A percentile compares a stretch with the other conserved stretches of the same genome.
These are phyloP conservation scores for Perccottus glenii DNA, from an alignment of 2,113 vertebrate genomes.

Conservation along the genomic window DNA sequence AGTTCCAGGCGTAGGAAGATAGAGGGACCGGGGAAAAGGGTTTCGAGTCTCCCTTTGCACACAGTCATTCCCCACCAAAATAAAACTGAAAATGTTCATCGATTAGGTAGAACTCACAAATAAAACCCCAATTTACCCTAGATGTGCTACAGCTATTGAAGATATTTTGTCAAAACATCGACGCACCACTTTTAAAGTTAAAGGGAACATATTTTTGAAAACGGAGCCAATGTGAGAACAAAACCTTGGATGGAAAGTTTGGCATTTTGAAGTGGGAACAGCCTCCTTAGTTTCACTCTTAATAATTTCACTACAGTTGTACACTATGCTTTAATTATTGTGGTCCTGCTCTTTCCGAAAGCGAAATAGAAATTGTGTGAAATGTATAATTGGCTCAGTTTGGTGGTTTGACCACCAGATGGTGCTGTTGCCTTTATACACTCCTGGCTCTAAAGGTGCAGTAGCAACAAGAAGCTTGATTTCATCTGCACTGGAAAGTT, in stretches of 20 bases:
- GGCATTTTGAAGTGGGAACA: conserved; percentile 39
- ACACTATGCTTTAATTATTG: conserved; percentile 57
- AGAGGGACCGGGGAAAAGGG: conserved; percentile 35
- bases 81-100: conserved; percentile 79
- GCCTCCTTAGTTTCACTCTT: conserved; percentile 34
- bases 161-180: conserved; percentile 71
- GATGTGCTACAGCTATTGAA: conserved; percentile 82
- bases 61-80: conserved; percentile 39
- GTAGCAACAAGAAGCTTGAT: conserved; percentile 29
- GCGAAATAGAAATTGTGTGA: conserved; percentile 12
- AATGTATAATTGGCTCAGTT: conserved; percentile 22
- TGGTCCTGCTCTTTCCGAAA: conserved; percentile 36
- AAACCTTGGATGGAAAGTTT: conserved; percentile 31
- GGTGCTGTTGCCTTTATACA: conserved; percentile 54
- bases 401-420: conserved; percentile 43
- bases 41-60: conserved; percentile 32
- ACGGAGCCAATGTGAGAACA: conserved; percentile 45
- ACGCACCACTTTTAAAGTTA: conserved; percentile 75
- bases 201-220: conserved; percentile 71
- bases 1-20: conserved; percentile 92
- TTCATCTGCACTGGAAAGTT: conserved; percentile 44
- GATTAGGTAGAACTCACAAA: conserved; percentile 85
- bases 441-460: conserved; percentile 28
- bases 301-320: conserved; percentile 49
- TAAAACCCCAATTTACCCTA: conserved; percentile 81